Conservation (phyloP, 1,140 invertebrate genomes). For the Macrocentrus cingulum region DNA sequence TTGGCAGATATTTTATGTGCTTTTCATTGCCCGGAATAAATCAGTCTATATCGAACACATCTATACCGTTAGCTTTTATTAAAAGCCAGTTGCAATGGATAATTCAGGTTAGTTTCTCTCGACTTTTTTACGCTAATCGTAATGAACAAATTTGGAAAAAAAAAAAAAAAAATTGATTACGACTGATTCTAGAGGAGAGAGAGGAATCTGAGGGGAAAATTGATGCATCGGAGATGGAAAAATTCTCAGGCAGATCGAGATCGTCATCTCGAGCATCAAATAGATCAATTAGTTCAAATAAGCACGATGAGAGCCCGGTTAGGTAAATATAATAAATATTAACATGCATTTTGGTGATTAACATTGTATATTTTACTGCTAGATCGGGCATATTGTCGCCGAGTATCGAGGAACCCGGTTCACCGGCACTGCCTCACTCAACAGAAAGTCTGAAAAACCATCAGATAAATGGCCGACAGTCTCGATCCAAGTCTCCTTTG, state of each 20-base stretch:
- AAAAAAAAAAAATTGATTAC: not conserved
- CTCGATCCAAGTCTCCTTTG: conserved; percentile 4
- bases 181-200: not conserved
- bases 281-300: conserved; percentile 8
- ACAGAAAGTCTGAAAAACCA: not conserved
- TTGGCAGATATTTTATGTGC: no score
- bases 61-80: no score
- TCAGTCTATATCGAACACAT: no score
- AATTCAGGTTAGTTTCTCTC: not conserved
- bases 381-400: conserved; percentile 6
- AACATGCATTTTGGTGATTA: conserved; percentile 25
- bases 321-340: conserved; percentile 1
- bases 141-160: not conserved
- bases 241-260: conserved; percentile 1
- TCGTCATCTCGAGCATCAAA: conserved; percentile 8
- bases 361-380: no score
- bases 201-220: not conserved
- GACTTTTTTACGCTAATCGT: not conserved
- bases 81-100: not conserved
- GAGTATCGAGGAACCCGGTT: not conserved
- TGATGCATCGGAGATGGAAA: not conserved
- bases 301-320: not conserved
- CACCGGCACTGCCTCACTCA: not conserved
- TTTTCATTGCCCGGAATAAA: no score
- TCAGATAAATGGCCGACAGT: not conserved